Conservation (phyloP, 2,113 vertebrate genomes). For the Limanda limanda region DNA sequence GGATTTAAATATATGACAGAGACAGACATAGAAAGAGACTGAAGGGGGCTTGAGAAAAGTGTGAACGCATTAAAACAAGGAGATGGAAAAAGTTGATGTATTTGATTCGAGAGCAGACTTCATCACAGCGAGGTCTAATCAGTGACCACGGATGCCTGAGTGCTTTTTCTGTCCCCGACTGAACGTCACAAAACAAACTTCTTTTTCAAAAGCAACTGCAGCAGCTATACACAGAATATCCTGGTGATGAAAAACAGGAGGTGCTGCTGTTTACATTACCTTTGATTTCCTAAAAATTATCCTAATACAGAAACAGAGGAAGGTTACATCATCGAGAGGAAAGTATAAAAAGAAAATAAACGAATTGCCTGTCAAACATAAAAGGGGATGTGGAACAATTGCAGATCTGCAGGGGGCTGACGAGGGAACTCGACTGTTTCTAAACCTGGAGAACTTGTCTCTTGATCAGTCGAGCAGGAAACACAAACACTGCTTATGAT, state of each 20-base stretch:
- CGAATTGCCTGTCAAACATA: background rate
- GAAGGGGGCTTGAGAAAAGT: background rate
- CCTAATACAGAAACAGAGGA: no score
- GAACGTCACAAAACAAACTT: constrained; percentile 1
- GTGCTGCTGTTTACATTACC: constrained; percentile 14
- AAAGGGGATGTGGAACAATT: constrained; percentile 35
- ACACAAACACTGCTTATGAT: constrained; percentile 7
- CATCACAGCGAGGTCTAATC: constrained; percentile 48
- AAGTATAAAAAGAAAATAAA: background rate
- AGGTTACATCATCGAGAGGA: no score
- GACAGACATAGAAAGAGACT: background rate
- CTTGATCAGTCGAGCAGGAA: constrained; percentile 15
- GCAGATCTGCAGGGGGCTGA: constrained; percentile 31
- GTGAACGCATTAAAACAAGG: constrained; percentile 12
- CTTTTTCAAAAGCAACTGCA: background rate
- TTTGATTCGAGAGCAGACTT: constrained; percentile 48
- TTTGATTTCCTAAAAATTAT: constrained; percentile 42
- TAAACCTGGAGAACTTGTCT: constrained; percentile 33
- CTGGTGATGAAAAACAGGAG: constrained; percentile 16
- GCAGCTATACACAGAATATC: background rate
- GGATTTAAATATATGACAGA: constrained; percentile 17
- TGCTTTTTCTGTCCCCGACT: background rate
- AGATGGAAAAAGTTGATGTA: background rate
- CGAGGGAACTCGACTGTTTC: constrained; percentile 25
- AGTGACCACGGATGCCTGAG: constrained; percentile 12